Conservation (phyloP, 1,140 invertebrate species). For the Prorops nasuta region DNA sequence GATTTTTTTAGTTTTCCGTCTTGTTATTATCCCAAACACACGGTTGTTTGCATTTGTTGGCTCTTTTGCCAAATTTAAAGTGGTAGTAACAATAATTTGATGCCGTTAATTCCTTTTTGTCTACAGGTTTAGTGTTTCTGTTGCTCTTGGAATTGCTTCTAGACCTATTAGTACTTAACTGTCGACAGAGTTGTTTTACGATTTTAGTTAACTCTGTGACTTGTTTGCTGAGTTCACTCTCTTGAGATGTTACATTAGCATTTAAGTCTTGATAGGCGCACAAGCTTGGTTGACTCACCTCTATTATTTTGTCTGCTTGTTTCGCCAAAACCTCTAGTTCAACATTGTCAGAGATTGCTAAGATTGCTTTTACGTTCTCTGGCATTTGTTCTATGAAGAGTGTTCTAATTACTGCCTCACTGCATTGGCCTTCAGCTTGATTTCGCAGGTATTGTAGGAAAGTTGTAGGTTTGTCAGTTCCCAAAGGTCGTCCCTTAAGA, state of each 20-base stretch:
- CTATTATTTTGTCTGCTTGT: background rate
- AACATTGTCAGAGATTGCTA: background rate
- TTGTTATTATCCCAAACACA: background rate
- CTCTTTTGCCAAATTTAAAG: background rate
- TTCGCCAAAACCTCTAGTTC: background rate
- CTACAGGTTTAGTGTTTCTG: background rate
- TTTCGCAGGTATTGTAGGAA: background rate
- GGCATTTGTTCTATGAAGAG: background rate
- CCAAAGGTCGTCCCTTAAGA: too few relatives aligned
- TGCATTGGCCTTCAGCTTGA: background rate
- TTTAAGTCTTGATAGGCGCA: background rate
- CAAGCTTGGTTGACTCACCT: background rate
- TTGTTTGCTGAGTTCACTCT: background rate
- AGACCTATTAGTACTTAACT: too few relatives aligned
- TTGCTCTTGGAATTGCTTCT: background rate
- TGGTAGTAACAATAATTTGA: background rate
- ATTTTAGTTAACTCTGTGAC: too few relatives aligned
- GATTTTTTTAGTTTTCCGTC: background rate
- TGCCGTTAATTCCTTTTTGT: background rate
- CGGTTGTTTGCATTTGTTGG: background rate
- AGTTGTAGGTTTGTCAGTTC: background rate
- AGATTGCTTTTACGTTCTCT: background rate
- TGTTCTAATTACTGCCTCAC: background rate
- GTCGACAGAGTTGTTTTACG: background rate
- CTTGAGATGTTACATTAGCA: background rate